Percentiles rank a stretch among this genome's conserved stretches.
These are phyloP conservation scores for Hydrotaea cyrtoneurina DNA, from an alignment of 2,888 invertebrate species.

Conservation along the genomic window DNA sequence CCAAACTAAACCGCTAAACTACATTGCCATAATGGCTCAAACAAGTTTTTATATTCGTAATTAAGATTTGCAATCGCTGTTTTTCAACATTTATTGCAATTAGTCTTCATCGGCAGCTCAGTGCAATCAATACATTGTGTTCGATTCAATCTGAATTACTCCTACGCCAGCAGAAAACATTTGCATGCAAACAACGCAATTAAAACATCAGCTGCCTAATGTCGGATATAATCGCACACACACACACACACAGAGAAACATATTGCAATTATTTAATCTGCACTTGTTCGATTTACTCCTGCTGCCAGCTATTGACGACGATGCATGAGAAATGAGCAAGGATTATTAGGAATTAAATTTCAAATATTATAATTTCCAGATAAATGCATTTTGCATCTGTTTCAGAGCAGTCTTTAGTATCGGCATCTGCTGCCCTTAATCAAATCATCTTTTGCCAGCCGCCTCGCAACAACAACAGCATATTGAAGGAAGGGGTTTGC, in stretches of 20 bases:
- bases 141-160: too few relatives aligned
- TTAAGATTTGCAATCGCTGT: too few relatives aligned
- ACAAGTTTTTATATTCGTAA: too few relatives aligned
- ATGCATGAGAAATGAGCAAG: background rate
- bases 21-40: too few relatives aligned
- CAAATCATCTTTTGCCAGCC: background rate
- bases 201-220: background rate
- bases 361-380: slow-evolving; percentile 20
- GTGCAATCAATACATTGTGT: too few relatives aligned
- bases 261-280: background rate
- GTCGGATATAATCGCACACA: background rate
- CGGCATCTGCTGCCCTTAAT: background rate
- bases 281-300: background rate
- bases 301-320: background rate
- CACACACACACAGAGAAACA: background rate
- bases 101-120: too few relatives aligned
- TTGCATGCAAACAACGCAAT: too few relatives aligned
- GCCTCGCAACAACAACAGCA: background rate
- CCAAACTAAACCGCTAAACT: too few relatives aligned
- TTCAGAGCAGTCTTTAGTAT: background rate
- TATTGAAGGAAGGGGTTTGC: too few relatives aligned
- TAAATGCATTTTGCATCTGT: slow-evolving; percentile 24
- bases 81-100: too few relatives aligned
- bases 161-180: too few relatives aligned
- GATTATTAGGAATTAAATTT: slow-evolving; percentile 11